Evolutionary conservation across 92 coral and sea anemone species (phyloP).

Genomic region (Porites lobata): DNA sequence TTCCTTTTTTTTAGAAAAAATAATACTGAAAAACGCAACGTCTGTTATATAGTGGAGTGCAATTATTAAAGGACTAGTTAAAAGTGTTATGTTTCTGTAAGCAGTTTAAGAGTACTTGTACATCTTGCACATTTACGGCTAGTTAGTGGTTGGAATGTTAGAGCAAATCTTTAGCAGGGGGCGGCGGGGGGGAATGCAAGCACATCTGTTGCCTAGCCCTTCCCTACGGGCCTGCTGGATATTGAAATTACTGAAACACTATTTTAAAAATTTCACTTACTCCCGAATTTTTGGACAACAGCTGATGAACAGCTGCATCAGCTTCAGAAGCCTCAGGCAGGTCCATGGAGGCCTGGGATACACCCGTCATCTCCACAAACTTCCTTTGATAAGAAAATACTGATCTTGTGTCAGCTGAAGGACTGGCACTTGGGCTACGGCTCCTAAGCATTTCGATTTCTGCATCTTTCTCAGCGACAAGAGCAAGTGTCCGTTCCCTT

Average conservation of each 20-base stretch:
- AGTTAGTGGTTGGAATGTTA: neutral
- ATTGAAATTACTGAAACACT: no score
- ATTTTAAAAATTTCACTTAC: constrained; percentile 62
- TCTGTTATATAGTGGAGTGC: no score
- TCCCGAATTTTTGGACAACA: constrained; percentile 83
- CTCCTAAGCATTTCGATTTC: constrained; percentile 84
- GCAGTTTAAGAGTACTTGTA: neutral
- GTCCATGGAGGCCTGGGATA: constrained; percentile 60
- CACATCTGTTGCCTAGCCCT: no score
- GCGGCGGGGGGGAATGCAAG: no score
- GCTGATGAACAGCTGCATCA: constrained; percentile 88
- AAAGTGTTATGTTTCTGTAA: no score
- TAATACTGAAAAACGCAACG: no score
- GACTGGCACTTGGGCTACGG: constrained; percentile 79
- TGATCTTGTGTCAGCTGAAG: constrained; percentile 61
- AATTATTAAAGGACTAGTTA: no score
- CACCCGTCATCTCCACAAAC: constrained; percentile 64
- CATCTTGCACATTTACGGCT: neutral
- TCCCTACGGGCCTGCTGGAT: no score
- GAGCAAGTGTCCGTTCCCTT: constrained; percentile 89
- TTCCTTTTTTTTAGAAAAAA: no score
- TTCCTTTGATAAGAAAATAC: constrained; percentile 80
- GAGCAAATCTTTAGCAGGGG: no score
- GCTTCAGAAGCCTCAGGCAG: constrained; percentile 69
- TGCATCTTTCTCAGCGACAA: constrained; percentile 93